Evolutionary conservation across 2,113 vertebrate genomes (phyloP).

Genomic region (Saiga tatarica): DNA sequence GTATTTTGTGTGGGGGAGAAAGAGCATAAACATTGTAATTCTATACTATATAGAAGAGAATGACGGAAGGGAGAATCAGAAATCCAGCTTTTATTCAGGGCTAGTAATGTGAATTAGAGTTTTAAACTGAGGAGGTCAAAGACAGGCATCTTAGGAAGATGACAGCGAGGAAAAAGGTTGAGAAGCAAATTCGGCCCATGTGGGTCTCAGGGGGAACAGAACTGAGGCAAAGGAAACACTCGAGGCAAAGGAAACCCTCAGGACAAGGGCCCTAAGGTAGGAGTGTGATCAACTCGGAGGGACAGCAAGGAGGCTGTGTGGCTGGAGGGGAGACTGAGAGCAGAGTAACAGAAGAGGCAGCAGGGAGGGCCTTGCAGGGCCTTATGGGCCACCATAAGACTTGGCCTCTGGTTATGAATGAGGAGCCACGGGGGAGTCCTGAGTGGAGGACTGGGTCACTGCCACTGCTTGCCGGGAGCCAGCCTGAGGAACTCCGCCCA

Average conservation of each 20-base stretch:
- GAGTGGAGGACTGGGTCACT: background rate
- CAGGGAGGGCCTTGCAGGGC: background rate
- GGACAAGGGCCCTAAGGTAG: background rate
- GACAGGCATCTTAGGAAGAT: background rate
- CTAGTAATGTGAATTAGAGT: background rate
- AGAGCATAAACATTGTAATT: background rate
- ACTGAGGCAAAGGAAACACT: background rate
- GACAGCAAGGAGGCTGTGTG: background rate
- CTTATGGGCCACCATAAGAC: fast-evolving
- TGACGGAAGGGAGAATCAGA: background rate
- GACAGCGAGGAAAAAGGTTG: background rate
- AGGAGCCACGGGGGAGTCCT: background rate
- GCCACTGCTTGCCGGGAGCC: too few species aligned
- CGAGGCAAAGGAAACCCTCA: background rate
- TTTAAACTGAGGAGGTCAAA: background rate
- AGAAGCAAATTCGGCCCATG: background rate
- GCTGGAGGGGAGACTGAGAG: background rate
- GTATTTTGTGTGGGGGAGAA: background rate
- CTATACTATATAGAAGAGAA: background rate
- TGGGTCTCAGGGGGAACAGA: background rate
- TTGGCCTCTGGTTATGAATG: background rate
- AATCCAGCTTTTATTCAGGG: background rate
- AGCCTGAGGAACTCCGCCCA: too few species aligned
- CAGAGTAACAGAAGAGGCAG: background rate
- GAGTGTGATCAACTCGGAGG: background rate